Evolutionary conservation across 2,797 vertebrate species (phyloP).

Genomic region (Huso huso): DNA sequence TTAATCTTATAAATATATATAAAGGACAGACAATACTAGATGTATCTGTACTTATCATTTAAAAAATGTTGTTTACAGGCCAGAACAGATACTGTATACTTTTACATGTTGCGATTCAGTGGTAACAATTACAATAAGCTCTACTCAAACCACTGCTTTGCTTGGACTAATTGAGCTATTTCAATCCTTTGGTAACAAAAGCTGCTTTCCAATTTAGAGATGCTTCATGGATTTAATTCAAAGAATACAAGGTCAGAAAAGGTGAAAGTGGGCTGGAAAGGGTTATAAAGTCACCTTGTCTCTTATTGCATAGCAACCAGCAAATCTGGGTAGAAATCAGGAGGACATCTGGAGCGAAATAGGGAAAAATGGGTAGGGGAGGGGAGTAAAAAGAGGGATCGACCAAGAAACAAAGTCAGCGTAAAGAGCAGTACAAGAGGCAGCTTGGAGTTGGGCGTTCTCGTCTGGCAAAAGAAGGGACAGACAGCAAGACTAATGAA

Average conservation of each 20-base stretch:
- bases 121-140: no score
- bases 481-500: slow-evolving; percentile 74
- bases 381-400: slow-evolving; percentile 57
- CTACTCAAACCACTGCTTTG: no score
- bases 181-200: not conserved
- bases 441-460: slow-evolving; percentile 72
- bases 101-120: no score
- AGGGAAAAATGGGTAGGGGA: slow-evolving; percentile 51
- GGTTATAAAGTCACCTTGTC: slow-evolving; percentile 57
- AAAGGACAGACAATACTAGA: no score
- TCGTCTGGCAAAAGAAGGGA: slow-evolving; percentile 61
- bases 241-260: slow-evolving; percentile 22
- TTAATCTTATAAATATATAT: no score
- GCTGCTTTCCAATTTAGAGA: not conserved
- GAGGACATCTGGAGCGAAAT: slow-evolving; percentile 66
- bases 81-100: no score
- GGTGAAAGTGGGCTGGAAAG: slow-evolving; percentile 33
- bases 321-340: slow-evolving; percentile 36
- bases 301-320: slow-evolving; percentile 31
- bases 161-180: slow-evolving; percentile 13
- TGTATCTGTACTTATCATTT: no score
- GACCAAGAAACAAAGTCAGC: slow-evolving; percentile 49
- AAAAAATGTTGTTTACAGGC: no score
- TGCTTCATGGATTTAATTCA: slow-evolving; percentile 10
- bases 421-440: slow-evolving; percentile 64